Evolutionary conservation across 1,140 invertebrate species (phyloP).

Genomic region (Galleria mellonella): DNA sequence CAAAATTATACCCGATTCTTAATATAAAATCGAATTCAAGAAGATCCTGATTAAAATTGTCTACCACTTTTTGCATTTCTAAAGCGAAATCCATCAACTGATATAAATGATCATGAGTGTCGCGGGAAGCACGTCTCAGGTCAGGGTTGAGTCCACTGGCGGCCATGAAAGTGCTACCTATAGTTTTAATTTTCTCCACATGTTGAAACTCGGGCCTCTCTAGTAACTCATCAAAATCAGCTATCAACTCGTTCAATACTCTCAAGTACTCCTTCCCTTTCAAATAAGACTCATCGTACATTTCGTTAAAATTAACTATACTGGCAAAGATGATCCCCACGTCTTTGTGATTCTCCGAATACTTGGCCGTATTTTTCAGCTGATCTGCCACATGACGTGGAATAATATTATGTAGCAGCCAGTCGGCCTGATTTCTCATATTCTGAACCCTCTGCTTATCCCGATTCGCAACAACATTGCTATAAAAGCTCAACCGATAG

Average conservation of each 20-base stretch:
- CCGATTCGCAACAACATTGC: slow-evolving; percentile 90
- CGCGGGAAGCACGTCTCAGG: slow-evolving; percentile 75
- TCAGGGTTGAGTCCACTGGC: slow-evolving; percentile 93
- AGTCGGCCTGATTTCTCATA: slow-evolving; percentile 96
- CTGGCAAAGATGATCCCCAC: slow-evolving; percentile 96
- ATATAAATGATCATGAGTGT: slow-evolving; percentile 86
- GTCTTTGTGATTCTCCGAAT: slow-evolving; percentile 95
- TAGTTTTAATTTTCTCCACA: slow-evolving; percentile 98
- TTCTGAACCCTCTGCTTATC: slow-evolving; percentile 89
- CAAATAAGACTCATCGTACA: slow-evolving; percentile 96
- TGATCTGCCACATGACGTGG: slow-evolving; percentile 95
- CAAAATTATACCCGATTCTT: slow-evolving; percentile 88
- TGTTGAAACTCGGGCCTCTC: slow-evolving; percentile 87
- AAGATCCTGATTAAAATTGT: slow-evolving; percentile 91
- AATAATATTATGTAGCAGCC: slow-evolving; percentile 97
- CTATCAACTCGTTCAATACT: slow-evolving; percentile 95
- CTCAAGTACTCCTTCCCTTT: slow-evolving; percentile 94
- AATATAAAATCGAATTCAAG: slow-evolving; percentile 93
- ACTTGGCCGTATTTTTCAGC: slow-evolving; percentile 93
- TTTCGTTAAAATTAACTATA: slow-evolving; percentile 96
- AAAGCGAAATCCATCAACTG: slow-evolving; percentile 92
- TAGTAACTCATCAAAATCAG: slow-evolving; percentile 95
- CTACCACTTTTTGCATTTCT: slow-evolving; percentile 90
- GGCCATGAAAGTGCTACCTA: slow-evolving; percentile 98
- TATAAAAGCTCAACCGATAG: slow-evolving; percentile 94